Conservation (phyloP, 2,797 vertebrate species). For the Siniperca undulata region DNA sequence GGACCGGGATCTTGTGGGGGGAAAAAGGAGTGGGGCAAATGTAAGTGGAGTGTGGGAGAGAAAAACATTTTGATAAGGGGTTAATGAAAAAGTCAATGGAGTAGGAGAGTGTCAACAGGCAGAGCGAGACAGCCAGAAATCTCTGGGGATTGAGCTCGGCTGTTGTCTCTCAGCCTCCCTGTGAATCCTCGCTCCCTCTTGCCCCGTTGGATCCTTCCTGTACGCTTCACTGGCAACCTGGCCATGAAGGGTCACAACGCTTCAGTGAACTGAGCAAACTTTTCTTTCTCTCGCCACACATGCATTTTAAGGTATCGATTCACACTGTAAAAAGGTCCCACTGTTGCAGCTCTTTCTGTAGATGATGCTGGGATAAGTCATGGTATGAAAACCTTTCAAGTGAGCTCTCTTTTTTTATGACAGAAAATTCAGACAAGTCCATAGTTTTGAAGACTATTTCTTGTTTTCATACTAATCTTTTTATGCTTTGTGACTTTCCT, state of each 20-base stretch:
- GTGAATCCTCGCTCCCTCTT: conserved; percentile 69
- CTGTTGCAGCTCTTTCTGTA: conserved; percentile 36
- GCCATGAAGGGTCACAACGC: conserved; percentile 80
- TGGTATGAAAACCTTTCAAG: background rate
- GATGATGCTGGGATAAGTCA: background rate
- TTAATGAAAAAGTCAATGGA: conserved; percentile 82
- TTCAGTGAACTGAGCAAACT: conserved; percentile 83
- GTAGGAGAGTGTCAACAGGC: conserved; percentile 77
- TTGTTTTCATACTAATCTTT: background rate
- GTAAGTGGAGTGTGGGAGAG: conserved; percentile 77
- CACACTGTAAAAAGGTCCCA: conserved; percentile 41
- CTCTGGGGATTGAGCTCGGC: conserved; percentile 66
- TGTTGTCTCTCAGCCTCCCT: conserved; percentile 52
- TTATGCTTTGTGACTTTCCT: background rate
- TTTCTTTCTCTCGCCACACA: conserved; percentile 60
- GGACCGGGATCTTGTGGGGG: conserved; percentile 51
- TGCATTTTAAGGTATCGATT: conserved; percentile 49
- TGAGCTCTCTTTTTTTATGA: background rate
- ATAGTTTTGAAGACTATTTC: background rate
- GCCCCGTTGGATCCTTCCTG: conserved; percentile 65
- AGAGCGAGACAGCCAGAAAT: conserved; percentile 59
- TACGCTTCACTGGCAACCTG: conserved; percentile 75
- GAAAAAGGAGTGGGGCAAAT: conserved; percentile 28
- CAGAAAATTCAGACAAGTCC: background rate
- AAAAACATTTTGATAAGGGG: conserved; percentile 83